A percentile compares a stretch with the other conserved stretches of the same genome.
Conservation (phyloP, 2,113 vertebrate genomes). For the Lepidothrix coronata region DNA sequence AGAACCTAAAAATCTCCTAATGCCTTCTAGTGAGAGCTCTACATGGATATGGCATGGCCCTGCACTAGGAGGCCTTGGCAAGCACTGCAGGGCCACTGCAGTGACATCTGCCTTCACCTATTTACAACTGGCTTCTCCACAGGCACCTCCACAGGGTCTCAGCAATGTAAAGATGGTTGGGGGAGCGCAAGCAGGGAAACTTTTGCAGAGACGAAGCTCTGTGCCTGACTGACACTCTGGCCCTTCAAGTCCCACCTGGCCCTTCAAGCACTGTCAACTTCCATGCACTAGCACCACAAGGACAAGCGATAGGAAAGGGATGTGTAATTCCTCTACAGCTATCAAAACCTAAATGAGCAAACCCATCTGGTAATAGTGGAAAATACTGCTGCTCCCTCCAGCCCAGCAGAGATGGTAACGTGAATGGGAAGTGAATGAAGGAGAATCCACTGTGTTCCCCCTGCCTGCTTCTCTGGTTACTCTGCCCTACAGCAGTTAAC, state of each 20-base stretch:
- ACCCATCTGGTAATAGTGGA: not conserved
- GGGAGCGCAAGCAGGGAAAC: not conserved
- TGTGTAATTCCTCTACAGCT: not conserved
- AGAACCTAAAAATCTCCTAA: not conserved
- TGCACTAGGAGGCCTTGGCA: not conserved
- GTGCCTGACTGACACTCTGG: not conserved
- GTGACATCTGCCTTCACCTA: not conserved
- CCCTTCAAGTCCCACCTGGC: not conserved
- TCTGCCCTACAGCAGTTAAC: not conserved
- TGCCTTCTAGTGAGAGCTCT: not conserved
- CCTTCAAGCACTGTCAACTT: rapidly evolving
- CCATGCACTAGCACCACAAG: not conserved
- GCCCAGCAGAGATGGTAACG: not conserved
- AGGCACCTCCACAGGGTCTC: not conserved
- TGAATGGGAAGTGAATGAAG: not conserved
- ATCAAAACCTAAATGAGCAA: not conserved
- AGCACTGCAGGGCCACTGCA: rapidly evolving
- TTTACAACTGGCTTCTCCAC: not conserved
- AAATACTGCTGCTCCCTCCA: not conserved
- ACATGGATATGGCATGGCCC: not conserved
- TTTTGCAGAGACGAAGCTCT: not conserved
- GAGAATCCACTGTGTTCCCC: rapidly evolving
- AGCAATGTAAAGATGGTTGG: not conserved
- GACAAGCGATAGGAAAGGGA: not conserved
- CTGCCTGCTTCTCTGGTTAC: rapidly evolving